Evolutionary conservation across 2,113 vertebrate species (phyloP).

Genomic region (Lophotis ruficrista): DNA sequence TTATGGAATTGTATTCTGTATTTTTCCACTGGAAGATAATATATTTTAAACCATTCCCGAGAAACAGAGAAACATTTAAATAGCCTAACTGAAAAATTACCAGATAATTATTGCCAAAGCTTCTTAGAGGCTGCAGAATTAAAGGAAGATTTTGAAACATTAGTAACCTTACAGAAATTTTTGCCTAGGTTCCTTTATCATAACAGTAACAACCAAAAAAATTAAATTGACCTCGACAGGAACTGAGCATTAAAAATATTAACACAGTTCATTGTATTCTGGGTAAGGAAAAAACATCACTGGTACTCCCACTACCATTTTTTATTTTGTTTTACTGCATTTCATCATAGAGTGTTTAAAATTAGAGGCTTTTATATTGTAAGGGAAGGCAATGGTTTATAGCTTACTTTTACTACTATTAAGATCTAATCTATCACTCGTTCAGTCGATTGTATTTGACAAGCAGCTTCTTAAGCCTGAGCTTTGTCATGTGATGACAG

Average conservation of each 20-base stretch:
- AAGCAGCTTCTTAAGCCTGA: conserved; percentile 81
- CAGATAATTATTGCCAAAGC: background rate
- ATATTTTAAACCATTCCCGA: background rate
- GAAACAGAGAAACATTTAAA: background rate
- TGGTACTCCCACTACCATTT: background rate
- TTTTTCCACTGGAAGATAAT: background rate
- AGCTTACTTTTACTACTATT: conserved; percentile 73
- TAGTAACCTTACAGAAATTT: background rate
- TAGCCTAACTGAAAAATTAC: background rate
- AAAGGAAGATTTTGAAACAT: background rate
- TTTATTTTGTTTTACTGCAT: conserved; percentile 54
- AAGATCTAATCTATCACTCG: conserved; percentile 81
- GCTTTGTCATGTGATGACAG: conserved; percentile 78
- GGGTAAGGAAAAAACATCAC: background rate
- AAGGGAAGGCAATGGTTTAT: conserved; percentile 75
- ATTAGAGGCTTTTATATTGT: conserved; percentile 69
- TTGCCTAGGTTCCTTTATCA: background rate
- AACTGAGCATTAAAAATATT: background rate
- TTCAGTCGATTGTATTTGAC: conserved; percentile 78
- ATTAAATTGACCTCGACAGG: conserved; percentile 44
- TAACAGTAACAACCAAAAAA: background rate
- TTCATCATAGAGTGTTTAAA: conserved; percentile 53
- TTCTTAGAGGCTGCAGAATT: background rate
- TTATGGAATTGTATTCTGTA: background rate
- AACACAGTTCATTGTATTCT: background rate